These are phyloP conservation scores for Sorex fumeus DNA, from an alignment of 2,113 vertebrate species.

Conservation along the genomic window DNA sequence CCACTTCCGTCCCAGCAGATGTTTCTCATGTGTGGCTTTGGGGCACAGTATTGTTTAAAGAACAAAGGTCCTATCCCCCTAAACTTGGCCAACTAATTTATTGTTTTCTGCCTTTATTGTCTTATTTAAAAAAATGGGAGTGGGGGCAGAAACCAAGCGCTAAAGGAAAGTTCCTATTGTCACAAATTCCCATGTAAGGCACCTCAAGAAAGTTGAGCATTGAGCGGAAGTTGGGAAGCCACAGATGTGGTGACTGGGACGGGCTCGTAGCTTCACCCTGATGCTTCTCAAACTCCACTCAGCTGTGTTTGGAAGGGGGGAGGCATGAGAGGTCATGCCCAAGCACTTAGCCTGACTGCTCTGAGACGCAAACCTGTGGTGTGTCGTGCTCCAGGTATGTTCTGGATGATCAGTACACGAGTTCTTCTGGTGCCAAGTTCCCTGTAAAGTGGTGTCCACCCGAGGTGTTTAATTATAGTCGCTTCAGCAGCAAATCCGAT, in stretches of 20 bases:
- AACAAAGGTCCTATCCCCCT: conserved; percentile 15
- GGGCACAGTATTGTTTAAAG: conserved; percentile 49
- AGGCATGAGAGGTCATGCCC: not conserved
- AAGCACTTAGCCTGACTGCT: not conserved
- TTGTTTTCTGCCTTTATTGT: not conserved
- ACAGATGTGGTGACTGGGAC: not conserved
- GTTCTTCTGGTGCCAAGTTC: conserved; percentile 95
- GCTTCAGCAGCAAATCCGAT: conserved; percentile 98
- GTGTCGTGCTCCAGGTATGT: conserved; percentile 91
- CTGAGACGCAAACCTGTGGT: not conserved
- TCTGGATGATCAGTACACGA: conserved; percentile 96
- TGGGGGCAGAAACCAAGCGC: not conserved
- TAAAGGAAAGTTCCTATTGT: not conserved
- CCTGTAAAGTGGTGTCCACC: conserved; percentile 98
- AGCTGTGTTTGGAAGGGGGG: not conserved
- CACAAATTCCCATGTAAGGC: not conserved
- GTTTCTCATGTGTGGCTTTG: not conserved
- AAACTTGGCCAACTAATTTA: not conserved
- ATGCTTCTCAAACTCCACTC: conserved; percentile 40
- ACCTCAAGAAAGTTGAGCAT: not conserved
- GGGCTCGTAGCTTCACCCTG: conserved; percentile 15
- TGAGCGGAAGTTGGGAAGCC: conserved; percentile 1
- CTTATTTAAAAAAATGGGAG: not conserved
- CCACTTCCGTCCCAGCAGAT: conserved; percentile 67
- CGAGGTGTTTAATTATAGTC: conserved; percentile 96